Evolutionary conservation across 2,888 invertebrate genomes (phyloP), one percentile per base, ranked within the genome.

Genomic region (Agriopis marginaria): DNA sequence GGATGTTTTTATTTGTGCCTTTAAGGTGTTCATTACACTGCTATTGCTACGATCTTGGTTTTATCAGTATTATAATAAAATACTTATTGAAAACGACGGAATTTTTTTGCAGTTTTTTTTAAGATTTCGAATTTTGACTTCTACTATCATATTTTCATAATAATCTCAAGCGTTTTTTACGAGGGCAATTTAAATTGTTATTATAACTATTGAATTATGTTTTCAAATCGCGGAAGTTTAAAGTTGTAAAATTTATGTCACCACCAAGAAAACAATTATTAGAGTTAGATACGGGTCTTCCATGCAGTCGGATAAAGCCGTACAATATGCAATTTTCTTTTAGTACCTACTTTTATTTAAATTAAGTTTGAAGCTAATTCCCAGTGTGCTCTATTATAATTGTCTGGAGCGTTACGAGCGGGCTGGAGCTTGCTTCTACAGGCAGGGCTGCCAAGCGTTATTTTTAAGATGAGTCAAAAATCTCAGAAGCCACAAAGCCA

Each of bases 281-380:
- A 58, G 67, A 74, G 58, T 61, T 60, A 56, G 47, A 71, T 58
- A 71, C 63, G 53, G 65, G 53, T 72, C 56, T 58, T 65, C 68
- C 71, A 71, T 76, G 71, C 74, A 78, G 70, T 68, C 66, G 70
- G 70, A 71, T 68, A 67, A 69, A 71, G 75, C 62, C 40, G 67
- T 61, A 75, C 74, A 72, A 73, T 72, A 74, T 74, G 75, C 68
- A 74, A 79, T 78, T 77, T 77, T 75, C 76, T 71, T 78, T 77
- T 75, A 75, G 70, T 75, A 74, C 54, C 64, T 77, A 77, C 71
- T 80, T 82, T 80, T 83, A 83, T 82, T 81, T 81, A 80, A 82
- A 83, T 81, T 71, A 79, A 81, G 77, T 80, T 77, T 75, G 75
- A 73, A 78, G 79, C 79, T 82, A 80, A 81, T 82, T 77, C 75